A percentile compares a stretch with the other conserved stretches of the same genome.
Evolutionary conservation across 2,113 vertebrate species (phyloP).

Genomic region (Phalacrocorax aristotelis): DNA sequence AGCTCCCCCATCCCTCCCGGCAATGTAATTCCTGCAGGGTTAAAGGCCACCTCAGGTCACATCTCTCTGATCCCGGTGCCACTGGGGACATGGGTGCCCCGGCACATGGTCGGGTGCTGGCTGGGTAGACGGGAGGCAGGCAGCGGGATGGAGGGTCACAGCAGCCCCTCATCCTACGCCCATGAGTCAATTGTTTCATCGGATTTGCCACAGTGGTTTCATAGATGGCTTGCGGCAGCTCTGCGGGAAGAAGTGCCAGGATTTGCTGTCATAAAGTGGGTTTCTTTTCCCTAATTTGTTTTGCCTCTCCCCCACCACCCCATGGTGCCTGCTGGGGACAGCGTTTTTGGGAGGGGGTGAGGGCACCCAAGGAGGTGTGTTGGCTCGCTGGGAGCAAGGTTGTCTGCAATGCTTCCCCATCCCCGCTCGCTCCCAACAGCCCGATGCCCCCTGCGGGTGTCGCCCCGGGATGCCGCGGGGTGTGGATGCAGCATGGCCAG

Average conservation of each 20-base stretch:
- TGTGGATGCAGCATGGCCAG: background rate
- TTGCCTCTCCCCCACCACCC: background rate
- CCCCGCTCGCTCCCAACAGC: background rate
- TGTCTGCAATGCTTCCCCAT: background rate
- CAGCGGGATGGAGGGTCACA: rapidly evolving
- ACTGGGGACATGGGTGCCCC: background rate
- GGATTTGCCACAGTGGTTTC: background rate
- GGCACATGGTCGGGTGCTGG: background rate
- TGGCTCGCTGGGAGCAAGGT: background rate
- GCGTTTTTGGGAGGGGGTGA: background rate
- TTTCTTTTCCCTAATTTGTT: background rate
- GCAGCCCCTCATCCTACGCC: rapidly evolving
- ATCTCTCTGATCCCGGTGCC: rapidly evolving
- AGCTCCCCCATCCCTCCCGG: background rate
- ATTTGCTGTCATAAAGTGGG: background rate
- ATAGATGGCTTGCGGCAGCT: rapidly evolving
- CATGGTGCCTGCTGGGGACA: background rate
- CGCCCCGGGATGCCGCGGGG: background rate
- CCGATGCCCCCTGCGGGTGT: rapidly evolving
- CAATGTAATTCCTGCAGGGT: background rate
- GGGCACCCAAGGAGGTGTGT: background rate
- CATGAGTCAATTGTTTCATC: too few relatives aligned
- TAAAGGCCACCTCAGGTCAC: background rate
- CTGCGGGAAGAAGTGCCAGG: rapidly evolving
- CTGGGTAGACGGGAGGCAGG: background rate